Evolutionary conservation across 2,888 invertebrate genomes (phyloP), one percentile per base, ranked within the genome.

Genomic region (Acanthosoma haemorrhoidale): DNA sequence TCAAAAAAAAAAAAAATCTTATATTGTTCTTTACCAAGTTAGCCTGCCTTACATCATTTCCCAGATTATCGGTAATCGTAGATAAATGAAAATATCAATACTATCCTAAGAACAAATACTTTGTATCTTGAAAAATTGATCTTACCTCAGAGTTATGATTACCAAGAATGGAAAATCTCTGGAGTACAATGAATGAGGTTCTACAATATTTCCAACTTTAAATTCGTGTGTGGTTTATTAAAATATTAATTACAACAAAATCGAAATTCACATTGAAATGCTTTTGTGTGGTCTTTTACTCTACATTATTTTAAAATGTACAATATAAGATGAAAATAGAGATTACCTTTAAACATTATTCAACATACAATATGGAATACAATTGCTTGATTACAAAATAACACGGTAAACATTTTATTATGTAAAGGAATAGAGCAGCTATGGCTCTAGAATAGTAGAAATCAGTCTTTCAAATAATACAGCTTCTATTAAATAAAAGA

Each of bases 191-290:
- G n/a, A n/a, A n/a, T n/a, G n/a, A n/a, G n/a, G n/a, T n/a, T n/a
- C n/a, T n/a, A n/a, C n/a, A n/a, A n/a, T n/a, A n/a, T n/a, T n/a
- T n/a, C n/a, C n/a, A n/a, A 32, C 11, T 16, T 5, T 61, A 34
- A 61, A 39, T 66, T 66, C 32, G 25, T 25, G 41, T 66, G 66
- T 66, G 66, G 43, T 66, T 66, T 66, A 66, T 66, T 66, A 41
- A 66, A 66, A 66, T 66, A 66, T 43, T 21, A 66, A 31, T 66
- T 41, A 66, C 31, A 66, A 66, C 29, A 41, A 43, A 58, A 43
- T 41, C 29, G 43, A 66, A 66, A 39, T 66, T 41, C 32, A 43
- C 66, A 66, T 31, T 41, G 16, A 31, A 66, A 31, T 66, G 31
- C 41, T 25, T 41, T 31, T 32, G 31, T 66, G 43, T 39, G 43